A percentile compares a stretch with the other conserved stretches of the same genome.
These are phyloP conservation scores for Zygaena filipendulae DNA, from an alignment of 2,888 invertebrate species.

Conservation along the genomic window DNA sequence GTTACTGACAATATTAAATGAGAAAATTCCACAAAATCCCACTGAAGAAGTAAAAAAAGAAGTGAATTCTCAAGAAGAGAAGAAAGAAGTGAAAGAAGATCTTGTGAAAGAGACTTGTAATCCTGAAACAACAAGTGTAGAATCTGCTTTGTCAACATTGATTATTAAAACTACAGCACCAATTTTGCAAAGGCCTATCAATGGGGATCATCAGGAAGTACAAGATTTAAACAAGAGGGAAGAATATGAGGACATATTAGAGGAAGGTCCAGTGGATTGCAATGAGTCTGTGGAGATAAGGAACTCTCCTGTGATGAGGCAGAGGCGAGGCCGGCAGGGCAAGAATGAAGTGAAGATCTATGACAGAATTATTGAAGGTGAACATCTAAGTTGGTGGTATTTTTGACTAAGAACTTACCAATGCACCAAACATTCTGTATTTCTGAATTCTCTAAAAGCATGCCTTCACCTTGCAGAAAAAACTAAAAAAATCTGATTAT, in stretches of 20 bases:
- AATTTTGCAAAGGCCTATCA: slow-evolving; percentile 24
- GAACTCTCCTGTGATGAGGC: slow-evolving; percentile 40
- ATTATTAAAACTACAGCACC: slow-evolving; percentile 25
- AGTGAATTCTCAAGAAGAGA: slow-evolving; percentile 9
- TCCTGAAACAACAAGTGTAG: too few relatives aligned
- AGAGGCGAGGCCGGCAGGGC: slow-evolving; percentile 48
- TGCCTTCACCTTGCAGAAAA: too few relatives aligned
- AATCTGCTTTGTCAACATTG: slow-evolving; percentile 26
- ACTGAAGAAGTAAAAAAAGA: slow-evolving; percentile 4
- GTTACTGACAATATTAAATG: slow-evolving; percentile 33
- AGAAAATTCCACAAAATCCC: slow-evolving; percentile 15
- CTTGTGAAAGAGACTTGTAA: slow-evolving; percentile 10
- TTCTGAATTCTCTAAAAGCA: too few relatives aligned
- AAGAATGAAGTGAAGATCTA: slow-evolving; percentile 61
- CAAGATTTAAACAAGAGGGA: slow-evolving; percentile 17
- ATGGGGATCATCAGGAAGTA: slow-evolving; percentile 19
- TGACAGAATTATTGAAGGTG: slow-evolving; percentile 61
- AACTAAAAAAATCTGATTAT: too few relatives aligned
- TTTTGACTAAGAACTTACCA: too few relatives aligned
- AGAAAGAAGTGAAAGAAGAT: slow-evolving; percentile 8
- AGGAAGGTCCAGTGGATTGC: slow-evolving; percentile 23
- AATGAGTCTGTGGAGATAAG: slow-evolving; percentile 55
- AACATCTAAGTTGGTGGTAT: too few relatives aligned
- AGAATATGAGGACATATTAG: slow-evolving; percentile 22
- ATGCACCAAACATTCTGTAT: too few relatives aligned